Conservation (phyloP, 2,113 vertebrate genomes). For the Orcinus orca region DNA sequence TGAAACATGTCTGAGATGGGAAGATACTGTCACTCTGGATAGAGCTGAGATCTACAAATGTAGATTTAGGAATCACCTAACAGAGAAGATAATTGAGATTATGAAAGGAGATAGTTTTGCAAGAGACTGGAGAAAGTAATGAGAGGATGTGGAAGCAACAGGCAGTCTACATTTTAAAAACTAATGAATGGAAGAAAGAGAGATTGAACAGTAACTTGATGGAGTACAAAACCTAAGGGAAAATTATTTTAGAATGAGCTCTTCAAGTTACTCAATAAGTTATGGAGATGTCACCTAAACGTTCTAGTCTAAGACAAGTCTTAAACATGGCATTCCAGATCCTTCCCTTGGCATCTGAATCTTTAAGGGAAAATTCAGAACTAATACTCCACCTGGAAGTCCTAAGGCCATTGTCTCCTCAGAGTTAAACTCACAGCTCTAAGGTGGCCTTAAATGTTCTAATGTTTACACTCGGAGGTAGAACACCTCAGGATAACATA, state of each 20-base stretch:
- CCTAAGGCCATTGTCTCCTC: not conserved
- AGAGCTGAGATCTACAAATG: not conserved
- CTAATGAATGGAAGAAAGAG: not conserved
- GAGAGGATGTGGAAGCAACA: not conserved
- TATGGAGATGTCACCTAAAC: not conserved
- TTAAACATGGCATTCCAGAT: not conserved
- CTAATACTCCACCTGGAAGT: not conserved
- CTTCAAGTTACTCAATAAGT: not conserved
- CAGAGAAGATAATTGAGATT: not conserved
- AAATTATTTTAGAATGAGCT: slow-evolving; percentile 35
- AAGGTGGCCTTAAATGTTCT: not conserved
- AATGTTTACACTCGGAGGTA: not conserved
- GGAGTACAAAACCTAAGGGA: not conserved
- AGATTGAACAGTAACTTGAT: not conserved
- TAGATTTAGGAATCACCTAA: not conserved
- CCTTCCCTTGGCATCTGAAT: not conserved
- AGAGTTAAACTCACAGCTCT: not conserved
- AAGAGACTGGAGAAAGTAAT: not conserved
- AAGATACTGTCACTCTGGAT: not conserved
- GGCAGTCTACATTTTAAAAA: not conserved
- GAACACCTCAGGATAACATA: not conserved
- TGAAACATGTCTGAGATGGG: not conserved
- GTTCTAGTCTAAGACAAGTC: not conserved
- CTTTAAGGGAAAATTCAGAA: not conserved
- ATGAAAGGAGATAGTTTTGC: not conserved